Evolutionary conservation across 1,140 invertebrate genomes (phyloP), one percentile per base, ranked within the genome.

Genomic region (Drosophila melanica): DNA sequence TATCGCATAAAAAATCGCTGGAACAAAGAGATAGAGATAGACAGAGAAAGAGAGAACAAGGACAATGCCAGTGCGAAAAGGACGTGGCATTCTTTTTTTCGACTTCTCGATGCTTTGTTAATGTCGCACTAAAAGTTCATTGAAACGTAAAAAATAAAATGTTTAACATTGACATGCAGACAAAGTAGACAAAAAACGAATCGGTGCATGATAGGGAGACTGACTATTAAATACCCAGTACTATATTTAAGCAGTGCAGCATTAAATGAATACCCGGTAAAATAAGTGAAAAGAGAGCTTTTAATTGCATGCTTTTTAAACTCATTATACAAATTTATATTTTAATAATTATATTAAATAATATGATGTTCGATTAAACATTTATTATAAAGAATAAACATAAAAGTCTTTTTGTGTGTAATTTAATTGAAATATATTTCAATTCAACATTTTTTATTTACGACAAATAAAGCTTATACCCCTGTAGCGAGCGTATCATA

Each of bases 61-160:
- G 47, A 68, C 44, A 33, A 62, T 58, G 44, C n/a, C 33, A n/a
- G 2, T 39, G 27, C 9, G 59, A 33, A 62, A 55, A 55, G 48
- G 30, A 42, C 45, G 50, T 55, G 18, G 60, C 37, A 75, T 64
- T 53, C 51, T 63, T 39, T 53, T 60, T 54, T 74, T 70, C 39
- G 35, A 23, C 54, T 69, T 48, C 59, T 69, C 41, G 48, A 9
- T 20, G 53, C 35, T 63, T 68, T 74, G 62, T 79, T 68, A 79
- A 79, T 77, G 75, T 74, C 54, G 59, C 75, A 77, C 69, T 77
- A 79, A 79, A 79, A 77, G 74, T 69, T 77, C 69, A 79, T 66
- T 77, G 69, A 79, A 77, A 77, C 70, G 77, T 74, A 77, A 53
- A 67, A 77, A 79, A 79, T 77, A 79, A 68, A 79, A 69, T 65